Conservation (phyloP, 2,113 vertebrate genomes). For the Urocitellus parryii region DNA sequence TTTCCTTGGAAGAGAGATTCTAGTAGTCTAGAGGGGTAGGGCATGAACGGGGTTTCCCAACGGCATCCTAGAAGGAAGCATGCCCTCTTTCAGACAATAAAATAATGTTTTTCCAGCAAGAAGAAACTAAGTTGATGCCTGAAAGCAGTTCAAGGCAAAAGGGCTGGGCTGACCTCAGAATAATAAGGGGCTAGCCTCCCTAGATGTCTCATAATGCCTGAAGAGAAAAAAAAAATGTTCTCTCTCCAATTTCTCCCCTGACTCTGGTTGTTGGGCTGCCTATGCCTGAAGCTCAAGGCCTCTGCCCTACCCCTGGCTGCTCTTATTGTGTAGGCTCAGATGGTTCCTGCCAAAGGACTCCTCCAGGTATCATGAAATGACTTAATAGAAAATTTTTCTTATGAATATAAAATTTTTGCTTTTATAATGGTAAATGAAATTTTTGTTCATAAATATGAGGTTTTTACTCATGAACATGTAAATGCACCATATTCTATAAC, state of each 20-base stretch:
- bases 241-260: background rate
- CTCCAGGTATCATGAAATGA: background rate
- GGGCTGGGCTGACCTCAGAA: background rate
- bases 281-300: background rate
- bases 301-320: background rate
- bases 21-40: slow-evolving; percentile 52
- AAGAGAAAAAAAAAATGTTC: slow-evolving; percentile 6
- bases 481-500: background rate
- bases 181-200: slow-evolving; percentile 6
- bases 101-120: slow-evolving; percentile 64
- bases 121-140: slow-evolving; percentile 47
- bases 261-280: background rate
- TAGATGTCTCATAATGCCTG: background rate
- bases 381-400: background rate
- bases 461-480: background rate
- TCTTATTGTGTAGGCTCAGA: background rate
- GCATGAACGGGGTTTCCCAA: slow-evolving; percentile 51
- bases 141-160: slow-evolving; percentile 55
- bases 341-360: background rate
- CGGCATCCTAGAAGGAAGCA: slow-evolving; percentile 64
- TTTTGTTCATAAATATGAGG: background rate
- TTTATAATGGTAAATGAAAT: background rate
- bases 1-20: slow-evolving; percentile 65
- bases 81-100: slow-evolving; percentile 50
- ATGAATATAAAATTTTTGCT: background rate